These are phyloP conservation scores for Drosophila yooni DNA, from an alignment of 2,888 invertebrate genomes.

Conservation along the genomic window DNA sequence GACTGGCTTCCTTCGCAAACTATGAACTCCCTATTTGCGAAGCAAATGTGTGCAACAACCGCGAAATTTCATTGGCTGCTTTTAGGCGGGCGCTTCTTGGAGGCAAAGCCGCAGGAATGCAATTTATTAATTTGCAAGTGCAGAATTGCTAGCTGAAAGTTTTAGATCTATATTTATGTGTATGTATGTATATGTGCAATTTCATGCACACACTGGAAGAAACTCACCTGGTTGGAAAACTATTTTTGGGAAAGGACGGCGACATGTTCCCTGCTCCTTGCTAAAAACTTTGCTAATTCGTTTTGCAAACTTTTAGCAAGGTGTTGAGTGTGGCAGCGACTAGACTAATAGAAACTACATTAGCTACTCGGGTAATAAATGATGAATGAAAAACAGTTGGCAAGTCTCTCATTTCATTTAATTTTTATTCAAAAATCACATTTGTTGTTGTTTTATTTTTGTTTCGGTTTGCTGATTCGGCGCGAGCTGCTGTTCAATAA, in stretches of 20 bases:
- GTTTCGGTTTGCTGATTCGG: conserved; percentile 43
- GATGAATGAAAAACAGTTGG: conserved; percentile 6
- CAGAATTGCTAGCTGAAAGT: conserved; percentile 34
- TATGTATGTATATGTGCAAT: conserved; percentile 2
- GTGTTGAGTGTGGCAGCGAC: conserved; percentile 38
- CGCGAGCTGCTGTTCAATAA: conserved; percentile 61
- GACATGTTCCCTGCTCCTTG: conserved; percentile 36
- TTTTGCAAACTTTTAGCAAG: conserved; percentile 57
- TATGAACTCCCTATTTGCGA: background rate
- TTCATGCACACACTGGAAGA: background rate
- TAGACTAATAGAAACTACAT: conserved; percentile 59
- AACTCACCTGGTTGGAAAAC: conserved; percentile 37
- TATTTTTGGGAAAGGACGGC: conserved; percentile 28
- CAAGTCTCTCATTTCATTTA: conserved; percentile 60
- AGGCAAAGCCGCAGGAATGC: conserved; percentile 31
- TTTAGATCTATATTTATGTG: conserved; percentile 30
- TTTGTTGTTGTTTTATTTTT: conserved; percentile 62
- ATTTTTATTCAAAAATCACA: conserved; percentile 81
- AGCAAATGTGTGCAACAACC: conserved; percentile 49
- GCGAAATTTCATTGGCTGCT: conserved; percentile 58
- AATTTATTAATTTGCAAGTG: conserved; percentile 71
- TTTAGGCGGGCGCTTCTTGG: conserved; percentile 31
- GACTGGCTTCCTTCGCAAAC: background rate
- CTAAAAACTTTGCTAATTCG: conserved; percentile 70
- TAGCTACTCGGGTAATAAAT: conserved; percentile 33